Conservation (phyloP, 2,888 invertebrate species). For the Nycteola revayana region DNA sequence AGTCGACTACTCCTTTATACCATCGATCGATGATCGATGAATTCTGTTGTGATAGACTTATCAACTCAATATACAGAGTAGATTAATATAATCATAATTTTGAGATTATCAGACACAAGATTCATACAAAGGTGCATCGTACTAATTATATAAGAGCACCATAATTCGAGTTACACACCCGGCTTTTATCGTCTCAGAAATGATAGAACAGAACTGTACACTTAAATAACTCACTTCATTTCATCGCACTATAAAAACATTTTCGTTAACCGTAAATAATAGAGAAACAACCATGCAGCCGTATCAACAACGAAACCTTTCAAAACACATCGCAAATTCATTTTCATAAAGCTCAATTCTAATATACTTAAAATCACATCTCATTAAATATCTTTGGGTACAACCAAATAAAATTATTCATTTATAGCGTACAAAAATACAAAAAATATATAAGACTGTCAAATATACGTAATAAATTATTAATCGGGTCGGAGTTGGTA, state of each 20-base stretch:
- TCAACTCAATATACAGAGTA: slow-evolving; percentile 19
- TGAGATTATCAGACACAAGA: slow-evolving; percentile 15
- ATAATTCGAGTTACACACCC: slow-evolving; percentile 15
- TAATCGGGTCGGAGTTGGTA: slow-evolving; percentile 39
- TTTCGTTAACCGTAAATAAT: slow-evolving; percentile 43
- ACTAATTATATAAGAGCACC: slow-evolving; percentile 24
- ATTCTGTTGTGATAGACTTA: no score
- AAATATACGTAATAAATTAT: slow-evolving; percentile 42
- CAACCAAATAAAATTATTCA: slow-evolving; percentile 73
- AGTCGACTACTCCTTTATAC: no score
- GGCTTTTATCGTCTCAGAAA: slow-evolving; percentile 1
- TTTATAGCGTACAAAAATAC: slow-evolving; percentile 76
- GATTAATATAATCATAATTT: slow-evolving; percentile 3
- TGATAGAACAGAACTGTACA: slow-evolving; percentile 26
- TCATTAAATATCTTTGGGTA: slow-evolving; percentile 80
- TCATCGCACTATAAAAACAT: slow-evolving; percentile 28
- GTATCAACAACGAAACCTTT: slow-evolving; percentile 43
- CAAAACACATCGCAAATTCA: slow-evolving; percentile 65
- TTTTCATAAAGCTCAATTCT: slow-evolving; percentile 75
- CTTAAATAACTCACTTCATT: slow-evolving; percentile 28
- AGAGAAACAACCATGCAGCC: slow-evolving; percentile 53
- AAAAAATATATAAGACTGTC: slow-evolving; percentile 72
- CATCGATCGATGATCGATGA: no score
- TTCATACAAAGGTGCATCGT: slow-evolving; percentile 8
- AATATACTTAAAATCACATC: slow-evolving; percentile 77